Base-by-base conservation (phyloP, 1,140 invertebrate species). In the Drosophila gunungcola region DNA sequence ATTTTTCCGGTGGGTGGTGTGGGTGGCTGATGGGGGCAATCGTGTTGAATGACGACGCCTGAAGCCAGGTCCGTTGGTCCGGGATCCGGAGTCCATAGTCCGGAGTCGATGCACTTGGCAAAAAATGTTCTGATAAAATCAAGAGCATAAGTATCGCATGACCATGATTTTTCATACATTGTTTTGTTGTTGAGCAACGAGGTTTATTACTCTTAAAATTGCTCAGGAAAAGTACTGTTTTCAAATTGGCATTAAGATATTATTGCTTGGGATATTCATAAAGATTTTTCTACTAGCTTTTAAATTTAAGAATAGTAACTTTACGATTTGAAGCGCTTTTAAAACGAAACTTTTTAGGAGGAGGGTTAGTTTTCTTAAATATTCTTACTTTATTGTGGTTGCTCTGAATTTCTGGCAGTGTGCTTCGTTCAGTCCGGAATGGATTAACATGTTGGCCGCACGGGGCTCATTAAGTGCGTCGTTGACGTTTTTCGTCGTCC, bases 401-500 rank as follows among this genome's bases (percentile, higher is more conserved):
- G n/a, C 5, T 6, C 25, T 6, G 1, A 4, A 10, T 65, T 68
- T 43, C 29, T 34, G 11, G 0, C 64, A 52, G 61, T 76, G 72
- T 41, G 9, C 45, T 41, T 55, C 62, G 74, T 43, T 68, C 46
- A 51, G 67, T 51, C 74, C 58, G 60, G 74, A 42, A 56, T 78
- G 84, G 80, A 84, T 89, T 89, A 89, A 89, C 84, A 84, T 89
- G 83, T 88, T 80, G 72, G 69, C 78, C 84, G 61, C 84, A 54
- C 60, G 84, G 84, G 84, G 80, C 84, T 89, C 84, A 89, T 89
- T 89, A 89, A 84, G 76, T 73, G 80, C 68, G 61, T 83, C 74
- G 73, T 70, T 78, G 61, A 57, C 73, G 73, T 75, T 63, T 57
- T 72, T 76, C 73, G 72, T 75, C 61, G 32, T 73, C 49, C 51